Evolutionary conservation across 2,113 vertebrate species (phyloP), one percentile per base, ranked within the genome.

Genomic region (Haliaeetus leucogaster): DNA sequence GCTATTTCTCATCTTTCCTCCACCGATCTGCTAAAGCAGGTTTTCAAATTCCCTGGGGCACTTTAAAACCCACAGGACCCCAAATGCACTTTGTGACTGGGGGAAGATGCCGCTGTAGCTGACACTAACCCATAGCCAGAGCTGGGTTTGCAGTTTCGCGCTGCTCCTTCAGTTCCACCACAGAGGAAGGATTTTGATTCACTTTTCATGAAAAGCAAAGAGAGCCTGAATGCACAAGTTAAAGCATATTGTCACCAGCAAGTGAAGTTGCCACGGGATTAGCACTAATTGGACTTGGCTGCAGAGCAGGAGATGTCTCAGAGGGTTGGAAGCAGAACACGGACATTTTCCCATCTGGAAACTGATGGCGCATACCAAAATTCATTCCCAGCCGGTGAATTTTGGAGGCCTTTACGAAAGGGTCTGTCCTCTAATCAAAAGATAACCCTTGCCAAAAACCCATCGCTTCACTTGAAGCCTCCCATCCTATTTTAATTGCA

Each of bases 211-310:
- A 96, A 62, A 32, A 80, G 62, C 4, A 1, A 30, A 87, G 63
- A 89, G 48, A 89, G 38, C 71, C 70, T 73, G 78, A 94, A 91
- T 10, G n/a, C 89, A 92, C 79, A 85, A 76, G 40, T 86, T 86
- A 76, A 95, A 91, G 78, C 87, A 96, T 92, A 97, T 84, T 94
- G 90, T 92, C 90, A 96, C 61, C 71, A 94, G 91, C 72, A 90
- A 97, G 91, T 38, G 83, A 95, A 92, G 81, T 91, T 77, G 92
- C 89, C 83, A 93, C 34, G 0, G 68, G 92, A 94, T 61, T 95
- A 91, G 82, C 89, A 95, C 77, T 96, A 96, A 95, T 96, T 96
- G 89, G 93, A 91, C 81, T 96, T 97, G 89, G 94, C 95, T 94
- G 38, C 29, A 7, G 70, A 86, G 94, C 88, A 95, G 76, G 78